Evolutionary conservation across 2,797 vertebrate genomes (phyloP), one percentile per base, ranked within the genome.

Genomic region (Moxostoma hubbsi): DNA sequence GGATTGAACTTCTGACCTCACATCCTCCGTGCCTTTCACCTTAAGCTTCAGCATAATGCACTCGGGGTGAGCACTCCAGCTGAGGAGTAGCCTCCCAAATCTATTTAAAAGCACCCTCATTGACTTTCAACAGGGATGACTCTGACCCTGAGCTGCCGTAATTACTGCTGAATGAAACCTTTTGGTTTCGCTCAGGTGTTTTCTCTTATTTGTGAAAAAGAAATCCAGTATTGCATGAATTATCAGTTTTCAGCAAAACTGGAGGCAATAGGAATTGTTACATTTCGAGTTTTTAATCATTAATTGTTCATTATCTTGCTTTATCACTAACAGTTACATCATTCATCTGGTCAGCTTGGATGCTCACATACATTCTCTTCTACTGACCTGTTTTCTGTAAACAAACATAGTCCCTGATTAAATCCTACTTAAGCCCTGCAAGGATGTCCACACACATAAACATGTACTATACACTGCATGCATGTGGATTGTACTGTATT

Each of bases 1-100:
- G 45, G 49, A 50, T 58, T 84, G 85, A 86, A 86, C 83, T 83
- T 73, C 55, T 86, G 80, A 86, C 85, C 85, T 59, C n/a, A 70
- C 71, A 62, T 81, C 82, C 68, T 61, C 58, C 45, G 49, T 71
- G 72, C 54, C 45, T 64, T 57, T 84, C 66, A 81, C 78, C 45
- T 72, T 84, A 77, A 77, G 80, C 82, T 53, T 70, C 67, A 47
- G 73, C 69, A 36, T 12, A 73, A 62, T 43, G 10, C 46, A 63
- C 15, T 43, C 24, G 46, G 57, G 45, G 5, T 24, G 36, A 62
- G 50, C 7, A 4, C 18, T 55, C 7, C 43, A 13, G 62, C 62
- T 64, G 62, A 46, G 43, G 13, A 47, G 46, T 12, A 47, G 16
- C 51, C 11, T 63, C 16, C 13, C 16, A 47, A 55, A 78, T 11